phyloP scores from a whole-genome alignment of 2,797 vertebrate species.

The Bucorvus abyssinicus region DNA sequence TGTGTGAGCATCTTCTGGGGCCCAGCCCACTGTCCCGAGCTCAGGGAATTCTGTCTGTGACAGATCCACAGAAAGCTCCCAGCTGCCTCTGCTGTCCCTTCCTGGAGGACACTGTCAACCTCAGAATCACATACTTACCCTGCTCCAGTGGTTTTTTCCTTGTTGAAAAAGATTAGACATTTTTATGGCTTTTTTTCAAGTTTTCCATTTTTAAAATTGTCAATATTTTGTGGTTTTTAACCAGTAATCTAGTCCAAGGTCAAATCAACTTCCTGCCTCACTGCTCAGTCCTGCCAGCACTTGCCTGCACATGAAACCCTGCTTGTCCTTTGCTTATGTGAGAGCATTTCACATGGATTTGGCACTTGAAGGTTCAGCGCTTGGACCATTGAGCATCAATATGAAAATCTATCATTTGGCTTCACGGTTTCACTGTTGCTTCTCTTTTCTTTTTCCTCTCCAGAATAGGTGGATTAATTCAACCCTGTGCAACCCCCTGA shows the following conservation, averaged over 20 bases:
- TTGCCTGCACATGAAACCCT: not conserved
- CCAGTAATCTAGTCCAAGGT: not conserved
- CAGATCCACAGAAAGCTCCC: not conserved
- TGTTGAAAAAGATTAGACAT: not conserved
- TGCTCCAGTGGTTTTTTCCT: not conserved
- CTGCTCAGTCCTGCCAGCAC: not conserved
- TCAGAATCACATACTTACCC: not conserved
- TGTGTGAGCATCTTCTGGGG: not conserved
- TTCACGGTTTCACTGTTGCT: not conserved
- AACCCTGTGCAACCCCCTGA: accelerated
- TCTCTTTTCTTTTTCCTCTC: not conserved
- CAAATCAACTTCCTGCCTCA: not conserved
- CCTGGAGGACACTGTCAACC: not conserved
- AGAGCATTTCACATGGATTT: not conserved
- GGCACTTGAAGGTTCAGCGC: not conserved
- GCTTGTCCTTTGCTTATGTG: not conserved
- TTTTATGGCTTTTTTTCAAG: not conserved
- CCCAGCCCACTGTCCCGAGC: not conserved
- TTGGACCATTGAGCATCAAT: not conserved
- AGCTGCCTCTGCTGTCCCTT: not conserved
- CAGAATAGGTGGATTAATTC: not conserved
- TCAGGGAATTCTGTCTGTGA: not conserved
- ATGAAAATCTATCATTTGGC: not conserved
- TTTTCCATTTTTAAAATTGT: not conserved
- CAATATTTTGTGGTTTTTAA: accelerated